Base-by-base conservation (phyloP, 2,888 invertebrate species). In the Lithophane ornitopus region DNA sequence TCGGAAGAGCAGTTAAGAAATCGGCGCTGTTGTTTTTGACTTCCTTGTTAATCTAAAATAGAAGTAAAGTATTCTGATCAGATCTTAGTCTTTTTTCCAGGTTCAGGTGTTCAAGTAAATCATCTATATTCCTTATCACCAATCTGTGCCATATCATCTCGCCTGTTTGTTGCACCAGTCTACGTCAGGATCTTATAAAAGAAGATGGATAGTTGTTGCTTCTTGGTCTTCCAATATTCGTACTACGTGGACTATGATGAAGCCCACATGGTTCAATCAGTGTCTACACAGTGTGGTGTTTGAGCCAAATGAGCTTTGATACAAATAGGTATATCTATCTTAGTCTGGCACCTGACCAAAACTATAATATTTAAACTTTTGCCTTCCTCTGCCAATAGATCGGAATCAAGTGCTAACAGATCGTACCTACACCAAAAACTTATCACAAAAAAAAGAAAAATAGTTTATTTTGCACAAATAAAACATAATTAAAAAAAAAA, bases 361-460 rank as follows among this genome's bases (percentile, higher is more conserved):
- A 76, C 44, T 82, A 39, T 41, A 65, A 63, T 59, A 41, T 82
- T 78, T 56, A 78, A 80, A 82, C 70, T 82, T 80, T 54, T 61
- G 41, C 46, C 34, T 59, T 22, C 70, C 46, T 65, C 26, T 80
- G 80, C 80, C 80, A 80, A 82, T 59, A 82, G 82, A 78, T 82
- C 14, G 19, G 7, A 76, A 74, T 81, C 75, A 65, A 72, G 44
- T 65, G 34, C 8, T 65, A 28, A 63, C 22, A 74, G 34, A n/a
- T 19, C 22, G 11, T 44, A 26, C 26, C 11, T 26, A 41, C 19
- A 26, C 41, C 49, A 52, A 76, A 68, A 52, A 11, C 34, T 0
- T 52, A 66, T 28, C 22, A 54, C 22, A 16, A 34, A 52, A 6
- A 14, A n/a, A n/a, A 14, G 3, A 14, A 61, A 61, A 22, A 61